Evolutionary conservation across 2,797 vertebrate species (phyloP).

Genomic region (Nothura maculosa): DNA sequence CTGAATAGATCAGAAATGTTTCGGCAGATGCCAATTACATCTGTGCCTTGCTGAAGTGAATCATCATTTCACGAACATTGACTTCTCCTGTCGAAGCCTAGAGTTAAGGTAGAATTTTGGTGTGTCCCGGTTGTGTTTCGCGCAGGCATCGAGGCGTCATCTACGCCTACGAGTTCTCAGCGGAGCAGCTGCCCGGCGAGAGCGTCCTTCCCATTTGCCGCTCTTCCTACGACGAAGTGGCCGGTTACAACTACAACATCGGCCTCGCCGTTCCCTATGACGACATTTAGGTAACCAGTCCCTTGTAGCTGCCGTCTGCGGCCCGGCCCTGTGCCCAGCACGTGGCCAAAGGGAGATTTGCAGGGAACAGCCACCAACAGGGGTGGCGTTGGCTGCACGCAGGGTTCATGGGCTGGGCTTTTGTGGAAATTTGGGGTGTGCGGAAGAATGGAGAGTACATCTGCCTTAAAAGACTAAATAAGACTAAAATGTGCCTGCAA

Average conservation of each 20-base stretch:
- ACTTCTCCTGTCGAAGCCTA: accelerated
- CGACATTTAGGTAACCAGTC: slow-evolving; percentile 35
- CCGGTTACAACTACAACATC: slow-evolving; percentile 93
- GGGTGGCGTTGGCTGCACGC: neutral
- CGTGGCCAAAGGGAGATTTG: neutral
- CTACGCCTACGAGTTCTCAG: slow-evolving; percentile 92
- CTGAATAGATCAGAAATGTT: neutral
- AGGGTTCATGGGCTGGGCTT: accelerated
- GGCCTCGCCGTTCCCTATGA: slow-evolving; percentile 89
- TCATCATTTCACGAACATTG: neutral
- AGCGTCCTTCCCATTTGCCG: slow-evolving; percentile 93
- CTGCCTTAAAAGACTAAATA: neutral
- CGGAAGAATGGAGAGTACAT: accelerated
- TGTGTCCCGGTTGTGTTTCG: neutral
- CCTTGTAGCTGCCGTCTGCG: neutral
- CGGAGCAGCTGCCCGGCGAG: slow-evolving; percentile 83
- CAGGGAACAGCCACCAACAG: accelerated
- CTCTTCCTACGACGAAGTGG: slow-evolving; percentile 82
- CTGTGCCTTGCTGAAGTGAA: neutral
- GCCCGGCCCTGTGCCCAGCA: neutral
- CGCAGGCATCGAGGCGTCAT: slow-evolving; percentile 91
- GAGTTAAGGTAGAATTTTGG: accelerated
- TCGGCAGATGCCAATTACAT: slow-evolving; percentile 20
- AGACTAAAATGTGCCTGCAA: neutral
- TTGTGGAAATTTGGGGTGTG: neutral